Evolutionary conservation across 2,113 vertebrate genomes (phyloP), one percentile per base, ranked within the genome.

Genomic region (Nansenia antarctica): DNA sequence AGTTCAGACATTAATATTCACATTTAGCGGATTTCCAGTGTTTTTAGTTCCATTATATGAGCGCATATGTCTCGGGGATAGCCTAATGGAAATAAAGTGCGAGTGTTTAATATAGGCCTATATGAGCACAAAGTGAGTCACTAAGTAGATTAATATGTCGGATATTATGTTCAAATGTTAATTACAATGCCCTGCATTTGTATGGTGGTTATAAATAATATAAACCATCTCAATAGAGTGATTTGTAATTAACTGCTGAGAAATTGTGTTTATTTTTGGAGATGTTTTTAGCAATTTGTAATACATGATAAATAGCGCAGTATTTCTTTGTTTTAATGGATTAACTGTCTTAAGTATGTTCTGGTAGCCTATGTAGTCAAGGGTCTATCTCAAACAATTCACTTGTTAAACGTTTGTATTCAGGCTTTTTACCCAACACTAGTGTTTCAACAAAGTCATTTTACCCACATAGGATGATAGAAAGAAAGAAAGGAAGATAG

Each of bases 161-260:
- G 75, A 82, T 63, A 75, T 70, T 62, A 69, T 66, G 72, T 81
- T 79, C 73, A 81, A 57, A 81, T 79, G 76, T 70, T 86, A 80
- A 87, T 86, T 81, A 83, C 5, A 2, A 73, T 69, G 63, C 45
- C 35, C 31, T 24, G 47, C 42, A 52, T 81, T 77, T 64, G 54
- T 80, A 69, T 69, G 39, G 39, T 58, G 54, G 20, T 77, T 77
- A 77, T 80, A 69, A 83, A 84, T 83, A 73, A 84, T 85, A 80
- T 73, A 71, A 74, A 77, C 53, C 57, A 68, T 72, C 72, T 78
- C 60, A 69, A 65, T 68, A 34, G 58, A 35, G 58, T 77, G 73
- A 59, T 60, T 60, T 60, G 47, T 86, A 84, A 85, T 78, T 84
- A 82, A 84, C 76, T 81, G 74, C 26, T 24, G 79, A 85, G 74